phyloP scores from a whole-genome alignment of 2,113 vertebrate genomes.

The Ornithorhynchus anatinus region DNA sequence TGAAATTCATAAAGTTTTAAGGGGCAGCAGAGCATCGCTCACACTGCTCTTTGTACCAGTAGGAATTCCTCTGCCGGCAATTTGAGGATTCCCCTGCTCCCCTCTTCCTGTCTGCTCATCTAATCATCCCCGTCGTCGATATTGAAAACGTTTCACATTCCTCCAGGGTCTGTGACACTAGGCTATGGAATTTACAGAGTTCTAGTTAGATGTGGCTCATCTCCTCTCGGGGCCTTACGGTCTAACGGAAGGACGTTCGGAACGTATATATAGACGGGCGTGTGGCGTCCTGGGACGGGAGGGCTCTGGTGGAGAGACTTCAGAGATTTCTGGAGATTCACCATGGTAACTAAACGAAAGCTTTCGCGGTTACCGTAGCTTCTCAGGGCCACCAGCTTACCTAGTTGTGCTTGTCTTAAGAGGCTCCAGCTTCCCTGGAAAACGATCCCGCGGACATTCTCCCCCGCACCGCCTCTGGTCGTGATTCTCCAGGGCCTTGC shows the following conservation, averaged over 20 bases:
- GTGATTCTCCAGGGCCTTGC: conserved; percentile 11
- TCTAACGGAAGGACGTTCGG: too few relatives aligned
- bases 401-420: conserved; percentile 17
- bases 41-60: not conserved
- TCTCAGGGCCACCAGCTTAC: not conserved
- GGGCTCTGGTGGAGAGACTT: too few relatives aligned
- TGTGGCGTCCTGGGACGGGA: too few relatives aligned
- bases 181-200: too few relatives aligned
- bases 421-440: conserved; percentile 12
- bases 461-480: conserved; percentile 4
- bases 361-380: not conserved
- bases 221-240: too few relatives aligned
- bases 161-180: too few relatives aligned
- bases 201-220: too few relatives aligned
- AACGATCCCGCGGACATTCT: conserved; percentile 7
- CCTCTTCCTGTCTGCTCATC: not conserved
- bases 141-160: too few relatives aligned
- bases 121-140: too few relatives aligned
- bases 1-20: not conserved
- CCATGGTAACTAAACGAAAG: not conserved
- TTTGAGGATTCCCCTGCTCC: not conserved
- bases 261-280: too few relatives aligned
- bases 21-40: not conserved
- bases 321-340: conserved; percentile 31
- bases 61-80: not conserved